Evolutionary conservation across 2,113 vertebrate genomes (phyloP).

Genomic region (Plotosus lineatus): DNA sequence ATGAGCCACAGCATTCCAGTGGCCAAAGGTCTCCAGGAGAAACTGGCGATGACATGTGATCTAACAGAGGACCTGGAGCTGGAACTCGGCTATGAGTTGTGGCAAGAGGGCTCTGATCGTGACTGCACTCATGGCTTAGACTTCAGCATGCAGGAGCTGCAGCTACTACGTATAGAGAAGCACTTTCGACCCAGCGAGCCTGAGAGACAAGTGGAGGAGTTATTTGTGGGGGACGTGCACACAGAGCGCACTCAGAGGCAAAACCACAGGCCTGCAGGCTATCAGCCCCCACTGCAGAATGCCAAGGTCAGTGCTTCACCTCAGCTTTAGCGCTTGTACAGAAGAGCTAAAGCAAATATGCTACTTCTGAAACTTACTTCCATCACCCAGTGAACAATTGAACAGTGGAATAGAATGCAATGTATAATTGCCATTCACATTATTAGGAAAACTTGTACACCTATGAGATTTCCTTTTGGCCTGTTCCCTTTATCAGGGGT

Average conservation of each 20-base stretch:
- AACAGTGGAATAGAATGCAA: not conserved
- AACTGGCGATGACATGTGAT: slow-evolving; percentile 75
- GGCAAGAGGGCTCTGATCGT: slow-evolving; percentile 74
- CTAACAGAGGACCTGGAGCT: slow-evolving; percentile 68
- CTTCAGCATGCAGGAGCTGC: slow-evolving; percentile 85
- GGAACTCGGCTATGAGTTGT: slow-evolving; percentile 75
- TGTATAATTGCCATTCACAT: not conserved
- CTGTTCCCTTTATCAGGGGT: no score
- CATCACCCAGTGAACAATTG: not conserved
- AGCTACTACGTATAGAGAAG: slow-evolving; percentile 83
- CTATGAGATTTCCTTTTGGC: no score
- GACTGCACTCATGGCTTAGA: slow-evolving; percentile 79
- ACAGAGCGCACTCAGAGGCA: slow-evolving; percentile 80
- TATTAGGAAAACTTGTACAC: not conserved
- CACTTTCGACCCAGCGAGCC: slow-evolving; percentile 81
- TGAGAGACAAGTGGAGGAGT: slow-evolving; percentile 42
- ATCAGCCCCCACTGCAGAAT: slow-evolving; percentile 84
- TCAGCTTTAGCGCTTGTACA: not conserved
- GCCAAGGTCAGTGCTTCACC: slow-evolving; percentile 72
- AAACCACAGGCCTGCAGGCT: slow-evolving; percentile 82
- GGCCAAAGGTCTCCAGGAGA: slow-evolving; percentile 68
- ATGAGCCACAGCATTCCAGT: slow-evolving; percentile 71
- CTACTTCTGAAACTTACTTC: not conserved
- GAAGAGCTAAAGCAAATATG: not conserved
- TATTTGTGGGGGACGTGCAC: slow-evolving; percentile 67